These are phyloP conservation scores for Xestia rhomboidea DNA, from an alignment of 2,888 invertebrate species.

Conservation along the genomic window DNA sequence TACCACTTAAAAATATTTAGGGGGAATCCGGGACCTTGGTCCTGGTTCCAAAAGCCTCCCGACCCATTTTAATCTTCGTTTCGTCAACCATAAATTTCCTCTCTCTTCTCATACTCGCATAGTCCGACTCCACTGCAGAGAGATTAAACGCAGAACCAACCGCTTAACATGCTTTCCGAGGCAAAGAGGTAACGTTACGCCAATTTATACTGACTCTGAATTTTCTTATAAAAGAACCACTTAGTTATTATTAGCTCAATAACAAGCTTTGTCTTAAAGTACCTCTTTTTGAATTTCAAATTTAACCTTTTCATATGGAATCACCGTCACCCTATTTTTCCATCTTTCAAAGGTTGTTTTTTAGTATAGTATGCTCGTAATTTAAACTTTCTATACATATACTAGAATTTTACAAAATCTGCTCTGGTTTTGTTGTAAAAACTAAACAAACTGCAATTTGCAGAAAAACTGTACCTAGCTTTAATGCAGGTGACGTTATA, in stretches of 20 bases:
- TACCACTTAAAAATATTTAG: too few species aligned
- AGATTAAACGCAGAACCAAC: background rate
- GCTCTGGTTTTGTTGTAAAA: background rate
- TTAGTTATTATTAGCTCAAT: background rate
- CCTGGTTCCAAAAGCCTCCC: too few species aligned
- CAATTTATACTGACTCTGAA: background rate
- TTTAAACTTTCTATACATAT: background rate
- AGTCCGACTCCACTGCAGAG: background rate
- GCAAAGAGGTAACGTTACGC: background rate
- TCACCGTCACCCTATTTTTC: too few species aligned
- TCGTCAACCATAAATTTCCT: background rate
- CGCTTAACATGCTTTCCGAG: background rate
- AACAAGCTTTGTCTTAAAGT: background rate
- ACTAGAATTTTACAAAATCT: background rate
- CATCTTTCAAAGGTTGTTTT: background rate
- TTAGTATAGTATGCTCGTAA: background rate
- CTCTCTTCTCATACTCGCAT: background rate
- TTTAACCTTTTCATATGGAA: background rate
- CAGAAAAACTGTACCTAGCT: background rate
- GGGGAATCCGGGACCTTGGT: too few species aligned
- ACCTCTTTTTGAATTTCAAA: background rate
- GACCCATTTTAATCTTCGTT: too few species aligned
- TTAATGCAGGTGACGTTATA: background rate
- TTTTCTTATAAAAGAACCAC: background rate
- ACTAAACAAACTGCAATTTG: background rate